A percentile compares a stretch with the other conserved stretches of the same genome.
Conservation (phyloP, 2,113 vertebrate species). For the Bombycilla garrulus region DNA sequence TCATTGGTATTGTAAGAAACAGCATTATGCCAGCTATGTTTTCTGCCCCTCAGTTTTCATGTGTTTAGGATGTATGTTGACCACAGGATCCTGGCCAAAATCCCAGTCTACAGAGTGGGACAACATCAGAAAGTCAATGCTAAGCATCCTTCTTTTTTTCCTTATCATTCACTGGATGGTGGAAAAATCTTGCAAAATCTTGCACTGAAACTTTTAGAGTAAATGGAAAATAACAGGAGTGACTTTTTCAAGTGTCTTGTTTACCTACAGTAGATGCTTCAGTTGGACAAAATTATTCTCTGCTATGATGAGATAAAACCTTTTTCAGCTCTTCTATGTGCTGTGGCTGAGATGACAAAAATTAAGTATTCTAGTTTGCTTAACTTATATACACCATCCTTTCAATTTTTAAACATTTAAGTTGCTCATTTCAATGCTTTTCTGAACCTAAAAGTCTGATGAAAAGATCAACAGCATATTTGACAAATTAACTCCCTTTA, state of each 20-base stretch:
- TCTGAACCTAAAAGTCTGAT: not conserved
- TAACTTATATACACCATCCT: not conserved
- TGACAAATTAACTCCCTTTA: slow-evolving; percentile 3
- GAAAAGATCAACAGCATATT: not conserved
- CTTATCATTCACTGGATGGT: not conserved
- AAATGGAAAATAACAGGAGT: not conserved
- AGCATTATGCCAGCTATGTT: not conserved
- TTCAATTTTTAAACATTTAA: not conserved
- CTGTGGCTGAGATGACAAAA: not conserved
- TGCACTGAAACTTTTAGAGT: not conserved
- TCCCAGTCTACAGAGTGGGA: not conserved
- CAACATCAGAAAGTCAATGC: not conserved
- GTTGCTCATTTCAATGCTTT: not conserved
- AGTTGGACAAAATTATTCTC: not conserved
- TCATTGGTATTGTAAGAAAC: not conserved
- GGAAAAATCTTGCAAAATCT: not conserved
- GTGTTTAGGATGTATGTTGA: not conserved
- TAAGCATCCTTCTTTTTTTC: not conserved
- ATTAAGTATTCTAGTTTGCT: not conserved
- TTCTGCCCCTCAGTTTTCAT: not conserved
- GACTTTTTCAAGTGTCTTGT: not conserved
- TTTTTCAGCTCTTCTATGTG: not conserved
- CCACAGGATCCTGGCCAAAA: not conserved
- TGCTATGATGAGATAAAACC: not conserved
- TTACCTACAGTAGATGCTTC: not conserved